A percentile compares a stretch with the other conserved stretches of the same genome.
phyloP scores from a whole-genome alignment of 2,797 vertebrate species.

The Poecilia wingei region DNA sequence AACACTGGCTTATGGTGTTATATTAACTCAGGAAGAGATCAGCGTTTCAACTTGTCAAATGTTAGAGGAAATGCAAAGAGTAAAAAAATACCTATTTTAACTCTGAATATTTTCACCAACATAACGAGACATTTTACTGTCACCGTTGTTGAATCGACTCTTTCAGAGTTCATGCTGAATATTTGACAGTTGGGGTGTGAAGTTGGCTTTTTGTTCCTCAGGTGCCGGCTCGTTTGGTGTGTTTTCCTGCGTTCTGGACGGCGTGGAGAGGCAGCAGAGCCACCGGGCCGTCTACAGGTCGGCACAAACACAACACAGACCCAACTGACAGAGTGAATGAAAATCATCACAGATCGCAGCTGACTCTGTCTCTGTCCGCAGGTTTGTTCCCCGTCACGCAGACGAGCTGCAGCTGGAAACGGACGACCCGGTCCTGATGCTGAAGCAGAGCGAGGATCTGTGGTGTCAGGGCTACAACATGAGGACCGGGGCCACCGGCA shows the following conservation, averaged over 20 bases:
- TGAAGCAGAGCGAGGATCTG: slow-evolving; percentile 91
- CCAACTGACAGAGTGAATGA: neutral
- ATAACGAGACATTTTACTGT: too few relatives aligned
- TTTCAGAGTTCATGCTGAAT: too few relatives aligned
- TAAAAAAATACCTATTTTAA: too few relatives aligned
- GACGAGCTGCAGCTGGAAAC: slow-evolving; percentile 93
- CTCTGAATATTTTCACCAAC: too few relatives aligned
- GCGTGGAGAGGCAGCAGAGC: slow-evolving; percentile 93
- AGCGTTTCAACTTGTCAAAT: too few relatives aligned
- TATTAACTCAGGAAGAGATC: too few relatives aligned
- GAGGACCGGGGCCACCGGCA: slow-evolving; percentile 90
- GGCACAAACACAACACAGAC: neutral
- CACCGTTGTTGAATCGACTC: too few relatives aligned
- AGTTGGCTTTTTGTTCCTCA: slow-evolving; percentile 58
- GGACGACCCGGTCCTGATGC: slow-evolving; percentile 91
- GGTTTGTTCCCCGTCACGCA: slow-evolving; percentile 94
- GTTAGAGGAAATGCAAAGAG: too few relatives aligned
- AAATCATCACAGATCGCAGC: neutral
- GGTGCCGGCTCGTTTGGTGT: slow-evolving; percentile 93
- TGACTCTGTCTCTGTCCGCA: slow-evolving; percentile 45
- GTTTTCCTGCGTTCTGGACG: slow-evolving; percentile 93
- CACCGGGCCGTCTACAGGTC: slow-evolving; percentile 96
- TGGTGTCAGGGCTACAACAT: slow-evolving; percentile 99
- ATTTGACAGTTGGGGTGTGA: slow-evolving; percentile 6
- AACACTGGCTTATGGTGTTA: neutral